These are phyloP conservation scores for Anableps anableps DNA, from an alignment of 2,797 vertebrate species.

Conservation along the genomic window DNA sequence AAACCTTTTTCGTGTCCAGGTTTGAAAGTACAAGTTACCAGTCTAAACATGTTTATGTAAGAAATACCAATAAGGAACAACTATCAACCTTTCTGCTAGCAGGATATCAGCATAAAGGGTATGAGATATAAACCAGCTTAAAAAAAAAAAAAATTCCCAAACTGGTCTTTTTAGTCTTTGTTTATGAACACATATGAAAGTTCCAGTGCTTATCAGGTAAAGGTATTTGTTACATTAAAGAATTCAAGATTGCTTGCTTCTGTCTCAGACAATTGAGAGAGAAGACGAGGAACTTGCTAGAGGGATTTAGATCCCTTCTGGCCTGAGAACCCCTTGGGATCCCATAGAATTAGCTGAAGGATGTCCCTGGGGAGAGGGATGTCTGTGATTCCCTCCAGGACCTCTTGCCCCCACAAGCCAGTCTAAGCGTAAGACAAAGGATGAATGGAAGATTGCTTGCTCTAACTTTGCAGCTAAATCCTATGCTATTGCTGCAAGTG, in stretches of 20 bases:
- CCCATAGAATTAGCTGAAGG: not conserved
- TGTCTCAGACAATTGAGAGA: no score
- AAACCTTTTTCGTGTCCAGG: not conserved
- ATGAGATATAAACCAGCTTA: not conserved
- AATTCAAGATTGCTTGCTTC: not conserved
- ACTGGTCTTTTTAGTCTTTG: not conserved
- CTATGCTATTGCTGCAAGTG: no score
- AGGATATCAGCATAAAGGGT: not conserved
- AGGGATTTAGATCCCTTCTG: not conserved
- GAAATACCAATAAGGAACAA: no score
- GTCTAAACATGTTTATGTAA: not conserved
- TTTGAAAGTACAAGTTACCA: not conserved
- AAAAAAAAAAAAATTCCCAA: not conserved
- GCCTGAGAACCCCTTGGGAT: not conserved
- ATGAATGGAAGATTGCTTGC: not conserved
- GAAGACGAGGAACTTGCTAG: not conserved
- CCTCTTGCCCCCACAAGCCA: no score
- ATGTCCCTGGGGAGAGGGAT: not conserved
- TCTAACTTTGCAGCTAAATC: not conserved
- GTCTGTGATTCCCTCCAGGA: not conserved
- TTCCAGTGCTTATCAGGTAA: not conserved
- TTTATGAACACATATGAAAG: not conserved
- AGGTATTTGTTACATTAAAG: not conserved
- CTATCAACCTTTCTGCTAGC: not conserved
- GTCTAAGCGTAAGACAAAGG: no score